A percentile compares a stretch with the other conserved stretches of the same genome.
Conservation (phyloP, 2,888 invertebrate genomes). For the Hydrotaea diabolus region DNA sequence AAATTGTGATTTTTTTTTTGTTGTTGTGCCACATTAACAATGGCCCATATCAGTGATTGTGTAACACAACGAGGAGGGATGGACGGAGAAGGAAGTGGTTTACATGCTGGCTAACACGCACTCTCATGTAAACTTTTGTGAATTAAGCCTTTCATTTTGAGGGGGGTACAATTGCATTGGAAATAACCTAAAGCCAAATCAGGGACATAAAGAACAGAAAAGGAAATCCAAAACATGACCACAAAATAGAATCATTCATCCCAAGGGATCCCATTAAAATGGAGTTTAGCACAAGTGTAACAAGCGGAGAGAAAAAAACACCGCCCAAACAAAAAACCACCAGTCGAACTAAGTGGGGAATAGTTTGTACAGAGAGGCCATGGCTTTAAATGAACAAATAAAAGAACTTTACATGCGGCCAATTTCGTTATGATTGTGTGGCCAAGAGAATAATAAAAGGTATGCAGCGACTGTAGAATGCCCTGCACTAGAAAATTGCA, state of each 20-base stretch:
- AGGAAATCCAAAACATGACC: constrained; percentile 39
- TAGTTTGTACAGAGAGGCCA: constrained; percentile 14
- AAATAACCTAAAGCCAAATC: constrained; percentile 9
- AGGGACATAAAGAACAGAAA: constrained; percentile 21
- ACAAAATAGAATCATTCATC: constrained; percentile 53
- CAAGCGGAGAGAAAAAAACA: constrained; percentile 2
- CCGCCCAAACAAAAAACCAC: constrained; percentile 1
- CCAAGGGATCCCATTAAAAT: constrained; percentile 67
- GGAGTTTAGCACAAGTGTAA: constrained; percentile 65
- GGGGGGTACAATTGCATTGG: constrained; percentile 9
- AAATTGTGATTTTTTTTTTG: constrained; percentile 40
- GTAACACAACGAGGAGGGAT: background rate
- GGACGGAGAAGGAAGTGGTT: background rate
- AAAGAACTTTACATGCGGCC: constrained; percentile 52
- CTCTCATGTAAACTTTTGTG: constrained; percentile 53
- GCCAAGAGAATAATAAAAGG: background rate
- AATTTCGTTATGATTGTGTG: constrained; percentile 54
- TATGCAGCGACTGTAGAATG: background rate
- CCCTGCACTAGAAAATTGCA: background rate
- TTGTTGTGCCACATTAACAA: background rate
- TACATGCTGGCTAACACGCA: constrained; percentile 57
- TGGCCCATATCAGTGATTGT: constrained; percentile 20
- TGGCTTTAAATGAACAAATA: constrained; percentile 64
- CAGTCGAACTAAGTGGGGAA: constrained; percentile 1
- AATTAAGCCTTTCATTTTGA: constrained; percentile 59